These are phyloP conservation scores for Micronycteris hirsuta DNA, from an alignment of 2,113 vertebrate genomes.

Conservation along the genomic window DNA sequence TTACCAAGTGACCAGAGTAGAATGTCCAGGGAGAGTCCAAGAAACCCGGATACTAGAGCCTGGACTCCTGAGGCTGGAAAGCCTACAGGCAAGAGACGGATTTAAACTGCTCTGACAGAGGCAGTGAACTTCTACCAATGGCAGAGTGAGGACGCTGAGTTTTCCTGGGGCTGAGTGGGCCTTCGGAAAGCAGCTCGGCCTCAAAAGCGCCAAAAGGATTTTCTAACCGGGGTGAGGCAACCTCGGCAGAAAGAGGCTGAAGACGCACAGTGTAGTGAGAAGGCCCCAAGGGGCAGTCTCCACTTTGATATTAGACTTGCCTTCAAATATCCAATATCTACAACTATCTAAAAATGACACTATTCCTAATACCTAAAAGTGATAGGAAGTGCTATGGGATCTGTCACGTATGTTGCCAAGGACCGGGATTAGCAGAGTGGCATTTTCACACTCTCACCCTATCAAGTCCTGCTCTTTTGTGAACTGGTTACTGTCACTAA, in stretches of 20 bases:
- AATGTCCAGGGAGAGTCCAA: background rate
- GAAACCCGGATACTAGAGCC: background rate
- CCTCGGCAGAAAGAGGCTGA: background rate
- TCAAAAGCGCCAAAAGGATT: background rate
- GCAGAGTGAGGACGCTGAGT: background rate
- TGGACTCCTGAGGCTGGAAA: background rate
- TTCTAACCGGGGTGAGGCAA: background rate
- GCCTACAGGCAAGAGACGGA: background rate
- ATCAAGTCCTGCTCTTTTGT: background rate
- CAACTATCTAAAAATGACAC: background rate
- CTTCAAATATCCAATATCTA: background rate
- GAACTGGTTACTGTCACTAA: background rate
- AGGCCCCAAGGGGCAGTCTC: background rate
- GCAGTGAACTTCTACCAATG: background rate
- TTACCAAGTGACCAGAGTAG: background rate
- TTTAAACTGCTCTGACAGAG: background rate
- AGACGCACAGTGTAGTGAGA: rapidly evolving
- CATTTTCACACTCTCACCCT: background rate
- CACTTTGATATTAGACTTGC: background rate
- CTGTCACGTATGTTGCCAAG: background rate
- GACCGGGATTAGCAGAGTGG: background rate
- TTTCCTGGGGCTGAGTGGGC: background rate
- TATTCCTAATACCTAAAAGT: background rate
- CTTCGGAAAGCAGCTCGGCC: background rate
- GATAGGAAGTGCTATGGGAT: background rate